Percentiles rank a stretch among this genome's conserved stretches.
Conservation (phyloP, 2,113 vertebrate genomes). For the Henicopernis longicauda region DNA sequence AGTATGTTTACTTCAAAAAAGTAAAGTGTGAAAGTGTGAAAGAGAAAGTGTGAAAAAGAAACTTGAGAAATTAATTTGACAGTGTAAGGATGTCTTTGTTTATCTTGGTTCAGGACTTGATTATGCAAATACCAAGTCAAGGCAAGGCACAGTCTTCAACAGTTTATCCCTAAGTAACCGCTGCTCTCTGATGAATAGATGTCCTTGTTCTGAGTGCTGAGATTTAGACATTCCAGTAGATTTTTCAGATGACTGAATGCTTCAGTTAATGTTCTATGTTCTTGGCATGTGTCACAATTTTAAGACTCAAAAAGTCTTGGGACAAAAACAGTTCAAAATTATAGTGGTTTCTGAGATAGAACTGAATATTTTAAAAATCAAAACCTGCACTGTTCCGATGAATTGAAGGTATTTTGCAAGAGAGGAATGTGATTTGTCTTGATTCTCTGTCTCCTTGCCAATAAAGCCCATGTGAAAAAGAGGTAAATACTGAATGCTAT, state of each 20-base stretch:
- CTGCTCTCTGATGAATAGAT: neutral
- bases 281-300: neutral
- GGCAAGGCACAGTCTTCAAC: neutral
- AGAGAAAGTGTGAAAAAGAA: neutral
- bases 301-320: neutral
- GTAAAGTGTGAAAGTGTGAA: too few relatives aligned
- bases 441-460: neutral
- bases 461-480: neutral
- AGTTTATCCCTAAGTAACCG: neutral
- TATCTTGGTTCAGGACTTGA: neutral
- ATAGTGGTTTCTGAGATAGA: neutral
- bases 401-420: neutral
- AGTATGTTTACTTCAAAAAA: too few relatives aligned
- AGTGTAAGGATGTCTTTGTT: neutral
- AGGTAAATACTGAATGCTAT: neutral
- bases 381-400: neutral
- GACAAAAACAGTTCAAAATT: neutral
- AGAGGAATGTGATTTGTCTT: neutral
- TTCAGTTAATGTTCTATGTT: neutral
- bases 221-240: constrained; percentile 17
- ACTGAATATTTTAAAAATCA: neutral
- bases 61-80: neutral
- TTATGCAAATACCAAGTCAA: neutral
- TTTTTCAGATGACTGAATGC: constrained; percentile 32
- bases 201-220: neutral